Conservation (phyloP, 2,113 vertebrate species). For the Protobothrops flavoviridis region DNA sequence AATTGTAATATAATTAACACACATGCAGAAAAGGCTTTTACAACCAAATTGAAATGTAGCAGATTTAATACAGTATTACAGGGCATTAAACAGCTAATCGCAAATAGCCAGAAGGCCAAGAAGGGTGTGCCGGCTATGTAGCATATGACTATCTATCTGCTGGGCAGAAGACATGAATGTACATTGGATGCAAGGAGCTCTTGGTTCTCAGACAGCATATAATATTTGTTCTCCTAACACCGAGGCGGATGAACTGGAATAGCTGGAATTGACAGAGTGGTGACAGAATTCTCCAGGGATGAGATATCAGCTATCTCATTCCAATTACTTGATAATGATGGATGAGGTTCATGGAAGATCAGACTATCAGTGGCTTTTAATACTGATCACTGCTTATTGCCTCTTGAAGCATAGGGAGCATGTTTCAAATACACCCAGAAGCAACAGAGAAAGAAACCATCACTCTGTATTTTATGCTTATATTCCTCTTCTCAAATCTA, state of each 20-base stretch:
- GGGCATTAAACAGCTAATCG: background rate
- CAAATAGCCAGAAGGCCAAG: constrained; percentile 17
- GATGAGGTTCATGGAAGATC: background rate
- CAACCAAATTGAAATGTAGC: background rate
- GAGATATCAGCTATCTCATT: background rate
- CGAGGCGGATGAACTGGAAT: background rate
- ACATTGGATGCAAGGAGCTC: background rate
- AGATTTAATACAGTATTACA: constrained; percentile 16
- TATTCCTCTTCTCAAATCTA: background rate
- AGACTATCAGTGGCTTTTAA: background rate
- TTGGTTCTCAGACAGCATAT: background rate
- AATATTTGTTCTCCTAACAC: background rate
- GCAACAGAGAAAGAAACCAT: background rate
- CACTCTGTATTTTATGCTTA: background rate
- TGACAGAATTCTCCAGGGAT: background rate
- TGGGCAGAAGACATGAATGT: background rate
- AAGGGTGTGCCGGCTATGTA: background rate
- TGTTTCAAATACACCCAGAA: background rate
- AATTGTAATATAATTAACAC: constrained; percentile 22
- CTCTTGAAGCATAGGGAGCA: background rate
- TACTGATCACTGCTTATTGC: background rate
- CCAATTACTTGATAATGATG: background rate
- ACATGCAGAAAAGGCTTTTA: background rate
- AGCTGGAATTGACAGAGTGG: background rate
- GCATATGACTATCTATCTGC: background rate